Base-by-base conservation (phyloP, 2,888 invertebrate genomes). In the Scelioninae gen. 1 region DNA sequence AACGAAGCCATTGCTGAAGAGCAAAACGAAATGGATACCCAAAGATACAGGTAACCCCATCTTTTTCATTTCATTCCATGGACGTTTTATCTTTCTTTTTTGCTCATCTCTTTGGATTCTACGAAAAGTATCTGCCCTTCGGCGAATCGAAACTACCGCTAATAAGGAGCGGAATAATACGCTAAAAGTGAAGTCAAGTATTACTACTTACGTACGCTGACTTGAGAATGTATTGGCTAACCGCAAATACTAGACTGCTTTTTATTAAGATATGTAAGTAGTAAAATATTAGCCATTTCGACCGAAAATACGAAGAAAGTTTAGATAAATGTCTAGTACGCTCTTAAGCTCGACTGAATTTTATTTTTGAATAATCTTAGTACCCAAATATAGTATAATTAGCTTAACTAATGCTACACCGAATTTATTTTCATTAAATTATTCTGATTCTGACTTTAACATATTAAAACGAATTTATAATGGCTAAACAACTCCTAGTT, bases 1-100 rank as follows among this genome's bases (percentile, higher is more conserved):
- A 95, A 96, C 89, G 94, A 96, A 79, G 96, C 96, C 82, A 97
- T 96, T 86, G 96, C 96, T 89, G 95, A 95, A 85, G 96, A 96
- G 92, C 93, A 96, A 74, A 95, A 95, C 80, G 96, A 96, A 95
- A 88, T 91, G 90, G 91, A 92, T 88, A 91, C 88, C 65, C 92
- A 92, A 85, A 90, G 89, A 89, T 91, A 91, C 88, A 92, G 91
- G 92, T 92, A 90, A 88, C 81, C 68, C 68, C 62, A 77, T 55
- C 56, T 69, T 71, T 85, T 78, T 78, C 74, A 68, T 74, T 55
- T 45, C 53, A 63, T 49, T 51, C 51, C 43, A 47, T 56, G 32
- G 40, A 51, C 47, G 13, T 68, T 63, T 82, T 40, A n/a, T 51
- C 68, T 43, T 23, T 29, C 13, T 23, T 81, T 23, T 69, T 29